Percentiles rank a stretch among this genome's conserved stretches.
Evolutionary conservation across 2,797 vertebrate genomes (phyloP).

Genomic region (Cuniculus paca): DNA sequence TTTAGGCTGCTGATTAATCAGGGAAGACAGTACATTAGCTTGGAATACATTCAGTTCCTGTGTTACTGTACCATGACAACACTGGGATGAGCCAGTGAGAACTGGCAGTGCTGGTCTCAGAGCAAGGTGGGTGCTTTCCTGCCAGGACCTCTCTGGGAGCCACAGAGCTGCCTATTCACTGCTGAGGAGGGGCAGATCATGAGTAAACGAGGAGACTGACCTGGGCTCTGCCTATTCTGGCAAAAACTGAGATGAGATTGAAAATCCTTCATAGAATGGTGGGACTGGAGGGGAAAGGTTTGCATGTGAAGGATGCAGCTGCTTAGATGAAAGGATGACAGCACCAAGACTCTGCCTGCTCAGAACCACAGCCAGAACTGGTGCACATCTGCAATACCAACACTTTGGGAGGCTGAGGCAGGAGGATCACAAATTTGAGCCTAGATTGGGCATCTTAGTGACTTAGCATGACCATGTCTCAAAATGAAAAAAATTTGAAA

Average conservation of each 20-base stretch:
- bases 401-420: not conserved
- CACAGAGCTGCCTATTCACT: not conserved
- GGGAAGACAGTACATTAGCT: not conserved
- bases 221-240: not conserved
- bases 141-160: not conserved
- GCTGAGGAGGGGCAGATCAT: not conserved
- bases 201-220: not conserved
- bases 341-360: not conserved
- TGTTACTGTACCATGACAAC: not conserved
- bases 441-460: not conserved
- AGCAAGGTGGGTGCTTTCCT: not conserved
- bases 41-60: not conserved
- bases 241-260: not conserved
- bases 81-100: not conserved
- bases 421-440: not conserved
- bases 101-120: not conserved
- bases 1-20: not conserved
- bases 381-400: not conserved
- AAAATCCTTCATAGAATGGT: not conserved
- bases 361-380: not conserved
- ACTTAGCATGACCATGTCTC: not conserved
- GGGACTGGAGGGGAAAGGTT: not conserved
- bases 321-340: not conserved
- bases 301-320: fast-evolving
- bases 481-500: not conserved